Conservation (phyloP, 2,797 vertebrate genomes). For the Fistularia tabacaria region DNA sequence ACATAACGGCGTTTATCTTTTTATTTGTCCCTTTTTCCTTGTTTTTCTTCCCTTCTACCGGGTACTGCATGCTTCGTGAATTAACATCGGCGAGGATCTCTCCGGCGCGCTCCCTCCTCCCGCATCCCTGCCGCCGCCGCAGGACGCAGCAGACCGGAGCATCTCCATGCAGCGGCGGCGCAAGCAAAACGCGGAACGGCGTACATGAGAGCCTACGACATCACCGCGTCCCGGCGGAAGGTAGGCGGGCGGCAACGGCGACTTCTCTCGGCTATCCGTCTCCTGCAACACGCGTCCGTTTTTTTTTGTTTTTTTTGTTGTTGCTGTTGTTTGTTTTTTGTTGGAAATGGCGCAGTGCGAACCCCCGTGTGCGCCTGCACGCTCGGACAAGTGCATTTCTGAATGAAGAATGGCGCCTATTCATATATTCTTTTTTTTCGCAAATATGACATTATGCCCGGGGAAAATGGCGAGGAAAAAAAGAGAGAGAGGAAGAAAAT, state of each 20-base stretch:
- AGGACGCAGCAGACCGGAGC: slow-evolving; percentile 20
- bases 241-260: slow-evolving; percentile 26
- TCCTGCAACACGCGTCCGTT: slow-evolving; percentile 40
- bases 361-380: too few relatives aligned
- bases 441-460: background rate
- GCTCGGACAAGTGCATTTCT: slow-evolving; percentile 1
- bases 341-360: too few relatives aligned
- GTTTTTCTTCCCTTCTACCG: too few relatives aligned
- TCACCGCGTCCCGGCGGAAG: slow-evolving; percentile 47
- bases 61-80: too few relatives aligned
- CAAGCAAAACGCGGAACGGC: slow-evolving; percentile 41
- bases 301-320: too few relatives aligned
- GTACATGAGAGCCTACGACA: slow-evolving; percentile 23
- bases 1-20: too few relatives aligned
- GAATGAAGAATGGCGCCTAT: background rate
- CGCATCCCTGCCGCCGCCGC: slow-evolving; percentile 31
- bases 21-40: too few relatives aligned
- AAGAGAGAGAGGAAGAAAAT: slow-evolving; percentile 20
- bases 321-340: too few relatives aligned
- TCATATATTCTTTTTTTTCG: background rate
- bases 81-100: slow-evolving; percentile 34
- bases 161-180: slow-evolving; percentile 31
- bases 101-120: slow-evolving; percentile 21
- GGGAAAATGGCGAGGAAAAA: background rate
- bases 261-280: slow-evolving; percentile 17